phyloP scores from a whole-genome alignment of 1,140 invertebrate species.

The Musca domestica region DNA sequence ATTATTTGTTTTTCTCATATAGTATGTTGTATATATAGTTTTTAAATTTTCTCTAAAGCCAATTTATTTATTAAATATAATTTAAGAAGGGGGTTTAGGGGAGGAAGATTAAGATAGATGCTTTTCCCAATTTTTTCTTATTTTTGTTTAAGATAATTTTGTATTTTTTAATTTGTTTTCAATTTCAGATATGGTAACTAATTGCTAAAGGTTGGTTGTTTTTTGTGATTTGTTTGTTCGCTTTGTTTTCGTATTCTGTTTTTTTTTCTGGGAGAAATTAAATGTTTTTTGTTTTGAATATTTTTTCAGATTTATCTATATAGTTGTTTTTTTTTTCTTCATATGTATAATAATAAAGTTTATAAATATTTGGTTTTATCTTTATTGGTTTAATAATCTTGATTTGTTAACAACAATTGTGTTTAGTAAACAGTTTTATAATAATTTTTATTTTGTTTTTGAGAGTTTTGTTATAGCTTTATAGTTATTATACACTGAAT shows the following conservation, averaged over 20 bases:
- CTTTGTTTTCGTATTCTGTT: neutral
- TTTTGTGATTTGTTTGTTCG: neutral
- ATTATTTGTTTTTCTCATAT: neutral
- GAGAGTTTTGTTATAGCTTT: neutral
- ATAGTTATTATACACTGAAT: conserved; percentile 3
- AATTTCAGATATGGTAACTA: conserved; percentile 14
- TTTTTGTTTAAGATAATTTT: too few species aligned
- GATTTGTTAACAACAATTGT: neutral
- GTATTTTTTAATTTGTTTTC: neutral
- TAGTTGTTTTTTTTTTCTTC: too few species aligned
- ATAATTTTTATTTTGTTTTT: neutral
- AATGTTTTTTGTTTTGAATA: too few species aligned
- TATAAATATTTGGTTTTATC: conserved; percentile 6
- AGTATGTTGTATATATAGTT: conserved; percentile 2
- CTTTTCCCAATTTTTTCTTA: too few species aligned
- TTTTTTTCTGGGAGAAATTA: too few species aligned
- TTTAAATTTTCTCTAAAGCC: conserved; percentile 15
- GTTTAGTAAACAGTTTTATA: neutral
- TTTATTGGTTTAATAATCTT: neutral
- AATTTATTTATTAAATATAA: conserved; percentile 14
- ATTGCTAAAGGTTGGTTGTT: conserved; percentile 12
- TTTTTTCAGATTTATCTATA: conserved; percentile 7
- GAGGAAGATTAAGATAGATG: too few species aligned
- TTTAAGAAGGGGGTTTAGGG: neutral
- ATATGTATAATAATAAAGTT: too few species aligned